A percentile compares a stretch with the other conserved stretches of the same genome.
Conservation (phyloP, 2,113 vertebrate species). For the Ploceus nigricollis region DNA sequence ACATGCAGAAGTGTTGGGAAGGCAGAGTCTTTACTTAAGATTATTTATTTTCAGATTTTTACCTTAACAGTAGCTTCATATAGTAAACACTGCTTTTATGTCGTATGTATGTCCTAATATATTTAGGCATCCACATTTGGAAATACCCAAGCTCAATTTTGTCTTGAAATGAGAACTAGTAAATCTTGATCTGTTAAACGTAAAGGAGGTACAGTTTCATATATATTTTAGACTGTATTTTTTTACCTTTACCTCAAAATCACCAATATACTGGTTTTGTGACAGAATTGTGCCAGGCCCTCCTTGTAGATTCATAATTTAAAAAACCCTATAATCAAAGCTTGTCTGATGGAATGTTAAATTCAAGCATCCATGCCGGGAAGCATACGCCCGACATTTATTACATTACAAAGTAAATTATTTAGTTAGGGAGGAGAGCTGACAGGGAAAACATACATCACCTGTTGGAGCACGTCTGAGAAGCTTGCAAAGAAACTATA, state of each 20-base stretch:
- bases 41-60: background rate
- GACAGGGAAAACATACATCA: background rate
- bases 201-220: background rate
- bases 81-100: background rate
- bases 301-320: background rate
- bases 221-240: background rate
- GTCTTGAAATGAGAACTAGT: background rate
- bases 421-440: conserved; percentile 39
- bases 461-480: conserved; percentile 41
- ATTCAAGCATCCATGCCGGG: background rate
- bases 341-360: conserved; percentile 47
- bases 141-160: background rate
- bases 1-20: background rate
- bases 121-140: background rate
- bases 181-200: background rate
- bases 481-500: conserved; percentile 8
- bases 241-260: background rate
- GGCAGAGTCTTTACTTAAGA: background rate
- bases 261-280: background rate
- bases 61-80: background rate
- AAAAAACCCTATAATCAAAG: conserved; percentile 14
- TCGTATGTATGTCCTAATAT: background rate
- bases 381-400: conserved; percentile 44
- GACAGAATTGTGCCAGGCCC: background rate
- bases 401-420: conserved; percentile 42